Conservation (phyloP, 2,797 vertebrate species). For the Ctenochaetus hawaiiensis region DNA sequence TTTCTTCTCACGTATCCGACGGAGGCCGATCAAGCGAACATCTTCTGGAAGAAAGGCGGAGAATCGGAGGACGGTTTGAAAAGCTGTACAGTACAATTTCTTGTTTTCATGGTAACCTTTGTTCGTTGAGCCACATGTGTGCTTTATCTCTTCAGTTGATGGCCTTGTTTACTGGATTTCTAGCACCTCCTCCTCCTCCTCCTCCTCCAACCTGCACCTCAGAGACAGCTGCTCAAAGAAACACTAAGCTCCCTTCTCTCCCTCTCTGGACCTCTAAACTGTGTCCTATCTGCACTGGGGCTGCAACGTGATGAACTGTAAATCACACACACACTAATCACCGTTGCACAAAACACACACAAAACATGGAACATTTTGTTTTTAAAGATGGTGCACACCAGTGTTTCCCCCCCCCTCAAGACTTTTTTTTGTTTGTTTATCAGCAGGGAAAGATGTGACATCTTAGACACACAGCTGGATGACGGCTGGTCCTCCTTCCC, state of each 20-base stretch:
- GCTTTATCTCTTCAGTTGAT: slow-evolving; percentile 78
- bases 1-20: slow-evolving; percentile 30
- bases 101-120: slow-evolving; percentile 52
- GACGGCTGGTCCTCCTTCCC: slow-evolving; percentile 34
- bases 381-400: slow-evolving; percentile 42
- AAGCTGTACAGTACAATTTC: slow-evolving; percentile 43
- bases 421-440: slow-evolving; percentile 24
- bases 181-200: slow-evolving; percentile 27
- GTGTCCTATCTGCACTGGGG: slow-evolving; percentile 69
- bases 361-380: slow-evolving; percentile 38
- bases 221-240: slow-evolving; percentile 62
- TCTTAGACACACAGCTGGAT: slow-evolving; percentile 37
- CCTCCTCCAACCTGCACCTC: slow-evolving; percentile 58
- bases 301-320: slow-evolving; percentile 57
- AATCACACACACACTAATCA: slow-evolving; percentile 56
- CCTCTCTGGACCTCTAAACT: slow-evolving; percentile 79
- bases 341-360: slow-evolving; percentile 55
- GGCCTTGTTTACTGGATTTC: slow-evolving; percentile 73
- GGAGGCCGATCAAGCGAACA: slow-evolving; percentile 4
- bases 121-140: slow-evolving; percentile 67
- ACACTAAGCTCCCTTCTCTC: slow-evolving; percentile 24
- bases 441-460: slow-evolving; percentile 30
- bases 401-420: slow-evolving; percentile 35
- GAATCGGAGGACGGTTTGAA: slow-evolving; percentile 32
- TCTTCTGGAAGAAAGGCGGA: slow-evolving; percentile 22